Evolutionary conservation across 2,113 vertebrate genomes (phyloP).

Genomic region (Scortum barcoo): DNA sequence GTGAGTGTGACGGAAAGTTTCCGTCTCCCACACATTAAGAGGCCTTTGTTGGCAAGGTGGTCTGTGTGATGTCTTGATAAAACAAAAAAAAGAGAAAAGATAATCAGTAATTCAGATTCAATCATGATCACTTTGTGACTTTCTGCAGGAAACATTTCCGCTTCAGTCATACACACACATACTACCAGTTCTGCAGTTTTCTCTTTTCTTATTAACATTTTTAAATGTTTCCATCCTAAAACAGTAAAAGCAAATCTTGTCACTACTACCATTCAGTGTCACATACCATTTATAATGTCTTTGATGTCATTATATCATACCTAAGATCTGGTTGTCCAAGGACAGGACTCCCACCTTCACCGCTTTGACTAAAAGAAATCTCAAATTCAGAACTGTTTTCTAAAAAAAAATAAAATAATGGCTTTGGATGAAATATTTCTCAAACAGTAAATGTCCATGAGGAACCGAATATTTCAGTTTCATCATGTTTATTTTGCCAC

Average conservation of each 20-base stretch:
- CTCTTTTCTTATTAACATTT: constrained; percentile 10
- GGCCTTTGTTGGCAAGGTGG: background rate
- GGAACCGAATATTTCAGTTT: constrained; percentile 36
- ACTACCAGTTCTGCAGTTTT: constrained; percentile 46
- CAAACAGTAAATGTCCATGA: background rate
- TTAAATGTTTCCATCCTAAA: constrained; percentile 31
- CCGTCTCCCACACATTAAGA: constrained; percentile 13
- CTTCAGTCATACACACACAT: constrained; percentile 19
- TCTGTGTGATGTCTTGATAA: constrained; percentile 4
- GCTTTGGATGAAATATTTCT: background rate
- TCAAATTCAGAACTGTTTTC: constrained; percentile 26
- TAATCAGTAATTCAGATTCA: background rate
- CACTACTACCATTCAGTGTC: background rate
- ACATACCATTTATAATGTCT: constrained; percentile 4
- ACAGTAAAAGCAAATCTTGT: background rate
- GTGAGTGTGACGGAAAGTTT: constrained; percentile 42
- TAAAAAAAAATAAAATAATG: constrained; percentile 8
- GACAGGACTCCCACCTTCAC: constrained; percentile 3
- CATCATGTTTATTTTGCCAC: constrained; percentile 17
- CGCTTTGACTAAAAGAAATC: background rate
- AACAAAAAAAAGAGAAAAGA: background rate
- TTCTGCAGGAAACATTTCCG: background rate
- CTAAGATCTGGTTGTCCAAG: constrained; percentile 18
- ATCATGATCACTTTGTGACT: background rate
- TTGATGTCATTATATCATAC: background rate